phyloP scores from a whole-genome alignment of 2,888 invertebrate species.

The Philereme transversata region DNA sequence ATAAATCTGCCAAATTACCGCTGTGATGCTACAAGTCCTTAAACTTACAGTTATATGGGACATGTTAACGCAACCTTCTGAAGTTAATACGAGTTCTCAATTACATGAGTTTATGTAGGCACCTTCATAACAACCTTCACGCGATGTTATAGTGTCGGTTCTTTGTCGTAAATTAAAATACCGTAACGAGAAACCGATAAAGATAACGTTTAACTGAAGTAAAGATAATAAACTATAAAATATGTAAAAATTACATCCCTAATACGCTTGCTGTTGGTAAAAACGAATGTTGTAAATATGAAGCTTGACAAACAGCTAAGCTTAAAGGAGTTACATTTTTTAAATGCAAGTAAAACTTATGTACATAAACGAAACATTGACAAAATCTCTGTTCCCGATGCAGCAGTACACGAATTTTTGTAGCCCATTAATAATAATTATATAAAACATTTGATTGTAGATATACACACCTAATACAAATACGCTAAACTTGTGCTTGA shows the following conservation, averaged over 20 bases:
- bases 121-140: slow-evolving; percentile 37
- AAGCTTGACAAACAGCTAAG: slow-evolving; percentile 14
- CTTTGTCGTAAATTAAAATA: slow-evolving; percentile 29
- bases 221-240: slow-evolving; percentile 10
- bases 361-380: slow-evolving; percentile 2
- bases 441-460: slow-evolving; percentile 4
- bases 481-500: slow-evolving; percentile 72
- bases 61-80: slow-evolving; percentile 2
- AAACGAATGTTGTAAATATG: slow-evolving; percentile 13
- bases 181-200: slow-evolving; percentile 29
- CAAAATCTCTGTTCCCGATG: neutral
- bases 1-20: slow-evolving; percentile 33
- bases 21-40: slow-evolving; percentile 33
- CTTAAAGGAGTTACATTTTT: neutral
- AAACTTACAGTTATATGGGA: slow-evolving; percentile 5
- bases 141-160: slow-evolving; percentile 23
- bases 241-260: slow-evolving; percentile 19
- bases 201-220: slow-evolving; percentile 23
- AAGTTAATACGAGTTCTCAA: slow-evolving; percentile 9
- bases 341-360: slow-evolving; percentile 26
- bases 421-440: neutral
- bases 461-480: slow-evolving; percentile 37
- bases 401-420: neutral
- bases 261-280: slow-evolving; percentile 19
- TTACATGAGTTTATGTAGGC: slow-evolving; percentile 51